Evolutionary conservation across 2,888 invertebrate species (phyloP).

Genomic region (Tromatobia lineatoria): DNA sequence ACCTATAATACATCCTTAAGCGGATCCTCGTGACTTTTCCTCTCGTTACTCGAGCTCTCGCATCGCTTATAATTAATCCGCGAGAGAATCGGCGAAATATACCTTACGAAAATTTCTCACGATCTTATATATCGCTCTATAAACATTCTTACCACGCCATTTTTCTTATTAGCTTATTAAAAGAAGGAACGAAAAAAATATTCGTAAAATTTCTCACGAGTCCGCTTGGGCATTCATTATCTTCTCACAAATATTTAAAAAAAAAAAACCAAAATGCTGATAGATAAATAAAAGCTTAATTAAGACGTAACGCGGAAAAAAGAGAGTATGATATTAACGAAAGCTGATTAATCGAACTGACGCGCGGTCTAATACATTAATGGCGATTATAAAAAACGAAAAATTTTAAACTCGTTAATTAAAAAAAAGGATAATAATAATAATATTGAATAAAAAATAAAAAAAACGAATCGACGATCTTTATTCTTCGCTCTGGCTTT

Average conservation of each 20-base stretch:
- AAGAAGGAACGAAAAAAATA: conserved; percentile 6
- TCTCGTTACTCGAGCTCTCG: conserved; percentile 25
- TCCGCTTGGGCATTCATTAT: conserved; percentile 4
- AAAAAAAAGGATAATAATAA: conserved; percentile 12
- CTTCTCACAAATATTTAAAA: conserved; percentile 12
- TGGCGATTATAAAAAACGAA: conserved; percentile 36
- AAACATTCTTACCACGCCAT: conserved; percentile 7
- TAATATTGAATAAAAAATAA: conserved; percentile 1
- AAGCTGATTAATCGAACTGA: conserved; percentile 31
- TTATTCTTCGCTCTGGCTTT: conserved; percentile 6
- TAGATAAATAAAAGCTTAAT: conserved; percentile 3
- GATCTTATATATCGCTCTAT: conserved; percentile 11
- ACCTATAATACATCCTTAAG: too few relatives aligned
- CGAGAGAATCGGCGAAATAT: conserved; percentile 17
- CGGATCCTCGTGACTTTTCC: not conserved
- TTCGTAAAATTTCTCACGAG: conserved; percentile 16
- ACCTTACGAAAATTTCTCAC: not conserved
- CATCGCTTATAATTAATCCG: not conserved
- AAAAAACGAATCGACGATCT: conserved; percentile 38
- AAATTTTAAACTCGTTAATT: conserved; percentile 41
- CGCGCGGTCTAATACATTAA: conserved; percentile 46
- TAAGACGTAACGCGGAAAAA: conserved; percentile 8
- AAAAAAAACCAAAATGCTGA: not conserved
- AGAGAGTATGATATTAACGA: conserved; percentile 9
- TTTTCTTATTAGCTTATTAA: not conserved